Conservation (phyloP, 37 sponge, comb jelly and placozoan genomes). For the Eunapius fragilis region DNA sequence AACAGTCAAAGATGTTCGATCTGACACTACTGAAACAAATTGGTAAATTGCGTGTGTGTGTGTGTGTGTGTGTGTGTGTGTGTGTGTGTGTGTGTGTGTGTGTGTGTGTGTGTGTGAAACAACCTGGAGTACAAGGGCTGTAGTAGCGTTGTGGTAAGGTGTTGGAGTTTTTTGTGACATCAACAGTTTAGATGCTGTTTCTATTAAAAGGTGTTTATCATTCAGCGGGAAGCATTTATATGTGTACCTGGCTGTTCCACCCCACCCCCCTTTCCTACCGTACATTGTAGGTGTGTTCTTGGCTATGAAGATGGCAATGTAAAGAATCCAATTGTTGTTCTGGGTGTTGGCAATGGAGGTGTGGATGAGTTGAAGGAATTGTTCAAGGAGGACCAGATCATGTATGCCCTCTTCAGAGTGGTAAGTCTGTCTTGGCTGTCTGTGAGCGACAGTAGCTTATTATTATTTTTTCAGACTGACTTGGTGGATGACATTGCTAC, state of each 20-base stretch:
- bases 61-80: neutral
- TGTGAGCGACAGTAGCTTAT: neutral
- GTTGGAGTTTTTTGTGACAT: too few species aligned
- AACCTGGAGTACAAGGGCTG: too few species aligned
- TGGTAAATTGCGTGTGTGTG: slow-evolving; percentile 41
- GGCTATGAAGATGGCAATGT: slow-evolving; percentile 56
- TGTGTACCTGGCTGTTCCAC: neutral
- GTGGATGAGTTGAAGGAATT: slow-evolving; percentile 22
- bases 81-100: neutral
- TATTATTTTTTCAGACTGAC: slow-evolving; percentile 67
- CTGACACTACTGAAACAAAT: slow-evolving; percentile 41
- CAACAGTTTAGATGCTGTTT: too few species aligned
- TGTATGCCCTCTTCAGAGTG: slow-evolving; percentile 74
- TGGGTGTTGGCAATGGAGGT: slow-evolving; percentile 40
- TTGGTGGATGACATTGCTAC: slow-evolving; percentile 87
- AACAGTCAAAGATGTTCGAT: slow-evolving; percentile 65
- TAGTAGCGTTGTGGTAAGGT: too few species aligned
- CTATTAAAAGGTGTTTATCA: too few species aligned
- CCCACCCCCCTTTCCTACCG: neutral
- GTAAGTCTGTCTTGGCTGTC: slow-evolving; percentile 32
- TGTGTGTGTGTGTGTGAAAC: neutral
- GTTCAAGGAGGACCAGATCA: slow-evolving; percentile 29
- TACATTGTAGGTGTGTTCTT: slow-evolving; percentile 65
- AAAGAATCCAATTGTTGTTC: slow-evolving; percentile 68
- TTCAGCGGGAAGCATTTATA: too few species aligned